Evolutionary conservation across 2,797 vertebrate species (phyloP).

Genomic region (Cebuella pygmaea): DNA sequence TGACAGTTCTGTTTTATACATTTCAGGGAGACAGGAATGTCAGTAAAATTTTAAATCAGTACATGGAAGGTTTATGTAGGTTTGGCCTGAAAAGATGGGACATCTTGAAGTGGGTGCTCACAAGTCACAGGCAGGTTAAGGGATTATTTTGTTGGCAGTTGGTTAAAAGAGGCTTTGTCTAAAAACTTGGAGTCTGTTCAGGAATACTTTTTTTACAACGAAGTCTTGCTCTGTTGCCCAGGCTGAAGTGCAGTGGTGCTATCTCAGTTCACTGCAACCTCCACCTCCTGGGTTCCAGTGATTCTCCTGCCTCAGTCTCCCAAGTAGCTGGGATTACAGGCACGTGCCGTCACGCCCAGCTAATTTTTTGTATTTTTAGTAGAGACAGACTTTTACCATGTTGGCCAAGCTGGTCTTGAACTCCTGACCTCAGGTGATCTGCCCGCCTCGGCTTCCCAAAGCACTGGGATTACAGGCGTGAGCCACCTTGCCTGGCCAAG

Average conservation of each 20-base stretch:
- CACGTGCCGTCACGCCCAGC: fast-evolving
- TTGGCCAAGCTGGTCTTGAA: neutral
- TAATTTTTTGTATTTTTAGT: neutral
- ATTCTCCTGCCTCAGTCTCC: neutral
- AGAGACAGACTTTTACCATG: neutral
- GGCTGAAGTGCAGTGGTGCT: fast-evolving
- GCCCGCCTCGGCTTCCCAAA: neutral
- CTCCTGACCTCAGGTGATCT: neutral
- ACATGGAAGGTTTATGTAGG: neutral
- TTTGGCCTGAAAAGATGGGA: neutral
- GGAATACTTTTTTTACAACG: fast-evolving
- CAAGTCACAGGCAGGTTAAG: neutral
- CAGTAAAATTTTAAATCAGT: neutral
- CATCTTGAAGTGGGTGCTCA: neutral
- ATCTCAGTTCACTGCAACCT: neutral
- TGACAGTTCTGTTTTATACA: neutral
- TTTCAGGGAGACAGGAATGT: neutral
- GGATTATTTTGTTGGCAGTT: neutral
- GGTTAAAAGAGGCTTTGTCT: neutral
- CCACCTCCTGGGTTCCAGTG: neutral
- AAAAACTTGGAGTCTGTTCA: neutral
- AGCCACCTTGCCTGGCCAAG: neutral
- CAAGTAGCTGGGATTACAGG: neutral
- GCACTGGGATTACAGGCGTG: neutral
- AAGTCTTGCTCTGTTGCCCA: neutral